phyloP scores from a whole-genome alignment of 2,797 vertebrate species.

The Melanogrammus aeglefinus region DNA sequence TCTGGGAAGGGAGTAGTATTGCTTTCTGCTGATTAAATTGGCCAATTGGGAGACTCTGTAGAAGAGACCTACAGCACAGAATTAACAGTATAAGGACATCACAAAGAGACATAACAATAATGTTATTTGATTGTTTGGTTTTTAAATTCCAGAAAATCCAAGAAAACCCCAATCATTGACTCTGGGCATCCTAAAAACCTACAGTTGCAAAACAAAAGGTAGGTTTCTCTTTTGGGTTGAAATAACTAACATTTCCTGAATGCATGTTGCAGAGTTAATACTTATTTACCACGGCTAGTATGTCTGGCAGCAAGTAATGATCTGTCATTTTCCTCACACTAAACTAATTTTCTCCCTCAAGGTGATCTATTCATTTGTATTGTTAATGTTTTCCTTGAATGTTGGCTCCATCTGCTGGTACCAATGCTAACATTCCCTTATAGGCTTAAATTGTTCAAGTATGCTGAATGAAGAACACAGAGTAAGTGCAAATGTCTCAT shows the following conservation, averaged over 20 bases:
- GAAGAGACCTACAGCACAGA: not conserved
- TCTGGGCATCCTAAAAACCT: not conserved
- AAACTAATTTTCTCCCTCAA: not conserved
- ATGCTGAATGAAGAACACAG: not conserved
- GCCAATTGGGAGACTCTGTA: slow-evolving; percentile 45
- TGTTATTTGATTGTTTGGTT: not conserved
- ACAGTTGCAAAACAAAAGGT: not conserved
- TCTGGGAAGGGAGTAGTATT: slow-evolving; percentile 60
- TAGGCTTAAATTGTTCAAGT: not conserved
- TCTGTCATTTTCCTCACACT: not conserved
- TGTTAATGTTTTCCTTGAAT: slow-evolving; percentile 41
- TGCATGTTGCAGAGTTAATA: too few species aligned
- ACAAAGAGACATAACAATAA: not conserved
- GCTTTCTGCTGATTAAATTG: slow-evolving; percentile 62
- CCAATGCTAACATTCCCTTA: not conserved
- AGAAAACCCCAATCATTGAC: too few species aligned
- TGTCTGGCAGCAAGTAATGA: too few species aligned
- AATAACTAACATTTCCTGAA: not conserved
- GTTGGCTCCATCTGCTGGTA: slow-evolving; percentile 63
- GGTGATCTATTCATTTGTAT: not conserved
- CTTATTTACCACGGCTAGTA: not conserved
- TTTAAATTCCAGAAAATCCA: too few species aligned
- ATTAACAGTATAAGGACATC: not conserved
- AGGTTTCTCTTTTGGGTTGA: not conserved
- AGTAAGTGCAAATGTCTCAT: slow-evolving; percentile 1